Percentiles rank a stretch among this genome's conserved stretches.
Evolutionary conservation across 2,797 vertebrate genomes (phyloP).

Genomic region (Bradypodion pumilum): DNA sequence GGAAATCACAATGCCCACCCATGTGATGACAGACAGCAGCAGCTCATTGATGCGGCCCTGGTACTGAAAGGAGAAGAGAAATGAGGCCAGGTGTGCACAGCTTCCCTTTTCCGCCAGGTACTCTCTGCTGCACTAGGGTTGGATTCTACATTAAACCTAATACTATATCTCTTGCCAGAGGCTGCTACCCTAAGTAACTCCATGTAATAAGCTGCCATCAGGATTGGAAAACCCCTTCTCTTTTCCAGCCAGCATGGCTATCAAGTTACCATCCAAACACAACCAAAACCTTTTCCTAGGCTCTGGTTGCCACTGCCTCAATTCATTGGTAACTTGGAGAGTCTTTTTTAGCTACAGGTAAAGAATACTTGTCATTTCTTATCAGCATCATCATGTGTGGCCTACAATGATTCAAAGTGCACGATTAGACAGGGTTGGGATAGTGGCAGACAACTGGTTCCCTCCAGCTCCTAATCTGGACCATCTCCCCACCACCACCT

Average conservation of each 20-base stretch:
- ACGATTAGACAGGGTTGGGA: neutral
- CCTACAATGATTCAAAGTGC: neutral
- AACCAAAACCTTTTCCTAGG: too few relatives aligned
- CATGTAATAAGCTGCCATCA: neutral
- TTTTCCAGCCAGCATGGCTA: neutral
- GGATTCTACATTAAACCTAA: neutral
- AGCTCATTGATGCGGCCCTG: slow-evolving; percentile 88
- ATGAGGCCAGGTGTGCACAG: neutral
- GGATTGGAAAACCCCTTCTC: neutral
- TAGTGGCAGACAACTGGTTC: neutral
- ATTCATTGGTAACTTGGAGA: neutral
- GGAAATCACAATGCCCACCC: slow-evolving; percentile 95
- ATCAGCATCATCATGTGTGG: neutral
- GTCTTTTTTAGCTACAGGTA: neutral
- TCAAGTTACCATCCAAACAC: neutral
- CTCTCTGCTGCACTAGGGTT: neutral
- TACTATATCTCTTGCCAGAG: neutral
- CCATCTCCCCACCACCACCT: neutral
- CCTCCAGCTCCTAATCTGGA: neutral
- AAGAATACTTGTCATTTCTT: neutral
- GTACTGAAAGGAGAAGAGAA: slow-evolving; percentile 74
- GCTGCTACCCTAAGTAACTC: too few relatives aligned
- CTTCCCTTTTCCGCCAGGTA: neutral
- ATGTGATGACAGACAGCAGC: slow-evolving; percentile 93
- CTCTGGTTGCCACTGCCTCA: neutral